Percentiles rank a stretch among this genome's conserved stretches.
These are phyloP conservation scores for Molorchus minor DNA, from an alignment of 2,888 invertebrate species.

Conservation along the genomic window DNA sequence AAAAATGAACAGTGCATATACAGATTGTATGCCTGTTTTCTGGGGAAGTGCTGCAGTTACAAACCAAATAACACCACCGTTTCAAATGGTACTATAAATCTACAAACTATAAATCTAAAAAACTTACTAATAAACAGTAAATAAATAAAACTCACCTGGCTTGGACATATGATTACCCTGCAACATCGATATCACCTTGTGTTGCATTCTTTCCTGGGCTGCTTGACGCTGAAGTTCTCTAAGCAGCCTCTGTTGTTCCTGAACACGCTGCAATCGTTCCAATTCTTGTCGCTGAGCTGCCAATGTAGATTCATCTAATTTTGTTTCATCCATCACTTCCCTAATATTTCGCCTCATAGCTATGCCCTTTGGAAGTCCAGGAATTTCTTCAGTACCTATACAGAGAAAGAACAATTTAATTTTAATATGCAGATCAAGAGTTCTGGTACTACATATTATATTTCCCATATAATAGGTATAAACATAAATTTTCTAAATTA, in stretches of 20 bases:
- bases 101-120: too few relatives aligned
- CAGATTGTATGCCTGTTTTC: too few relatives aligned
- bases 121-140: too few relatives aligned
- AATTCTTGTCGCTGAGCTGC: conserved; percentile 94
- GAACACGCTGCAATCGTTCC: conserved; percentile 84
- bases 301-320: conserved; percentile 90
- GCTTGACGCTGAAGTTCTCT: conserved; percentile 85
- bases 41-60: too few relatives aligned
- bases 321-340: conserved; percentile 93
- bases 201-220: conserved; percentile 76
- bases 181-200: conserved; percentile 75
- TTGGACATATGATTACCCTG: conserved; percentile 69
- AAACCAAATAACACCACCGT: too few relatives aligned
- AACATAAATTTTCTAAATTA: too few relatives aligned
- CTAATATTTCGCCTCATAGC: conserved; percentile 87
- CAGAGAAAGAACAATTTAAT: neutral
- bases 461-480: too few relatives aligned
- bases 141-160: conserved; percentile 53
- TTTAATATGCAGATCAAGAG: neutral
- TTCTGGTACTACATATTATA: too few relatives aligned
- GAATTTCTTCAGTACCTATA: conserved; percentile 50
- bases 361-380: conserved; percentile 50
- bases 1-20: too few relatives aligned
- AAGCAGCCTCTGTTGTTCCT: conserved; percentile 84
- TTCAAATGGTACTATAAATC: too few relatives aligned